phyloP scores from a whole-genome alignment of 2,797 vertebrate genomes.

The Urophycis tenuis region DNA sequence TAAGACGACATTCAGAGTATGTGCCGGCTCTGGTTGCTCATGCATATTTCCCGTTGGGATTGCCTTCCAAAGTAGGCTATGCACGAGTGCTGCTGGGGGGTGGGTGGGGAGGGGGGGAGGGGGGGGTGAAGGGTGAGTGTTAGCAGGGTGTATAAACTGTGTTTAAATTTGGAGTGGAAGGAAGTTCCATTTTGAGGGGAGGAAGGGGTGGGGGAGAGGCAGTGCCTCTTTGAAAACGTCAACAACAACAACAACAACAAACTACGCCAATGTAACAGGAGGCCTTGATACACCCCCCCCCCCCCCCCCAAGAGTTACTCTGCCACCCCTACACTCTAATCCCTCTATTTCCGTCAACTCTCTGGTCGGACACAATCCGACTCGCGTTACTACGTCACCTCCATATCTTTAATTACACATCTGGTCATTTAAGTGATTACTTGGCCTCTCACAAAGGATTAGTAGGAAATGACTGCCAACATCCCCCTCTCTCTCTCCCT shows the following conservation, averaged over 20 bases:
- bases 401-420: conserved; percentile 46
- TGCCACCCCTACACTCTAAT: conserved; percentile 15
- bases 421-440: conserved; percentile 52
- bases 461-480: conserved; percentile 25
- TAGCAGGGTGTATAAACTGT: conserved; percentile 27
- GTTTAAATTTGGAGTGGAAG: conserved; percentile 44
- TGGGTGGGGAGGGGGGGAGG: conserved; percentile 14
- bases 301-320: conserved; percentile 16
- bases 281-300: neutral
- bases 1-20: conserved; percentile 36
- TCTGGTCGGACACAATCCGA: conserved; percentile 30
- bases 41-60: conserved; percentile 15
- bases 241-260: neutral
- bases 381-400: conserved; percentile 48
- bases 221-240: neutral
- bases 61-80: conserved; percentile 10
- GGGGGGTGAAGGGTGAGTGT: conserved; percentile 7
- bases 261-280: neutral
- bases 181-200: conserved; percentile 25
- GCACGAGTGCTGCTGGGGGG: conserved; percentile 1
- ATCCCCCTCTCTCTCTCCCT: conserved; percentile 21
- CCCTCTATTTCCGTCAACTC: conserved; percentile 38
- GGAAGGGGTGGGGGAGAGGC: neutral
- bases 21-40: conserved; percentile 42
- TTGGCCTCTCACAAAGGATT: conserved; percentile 36